Conservation (phyloP, 1,140 invertebrate genomes). For the Achatina immaculata region DNA sequence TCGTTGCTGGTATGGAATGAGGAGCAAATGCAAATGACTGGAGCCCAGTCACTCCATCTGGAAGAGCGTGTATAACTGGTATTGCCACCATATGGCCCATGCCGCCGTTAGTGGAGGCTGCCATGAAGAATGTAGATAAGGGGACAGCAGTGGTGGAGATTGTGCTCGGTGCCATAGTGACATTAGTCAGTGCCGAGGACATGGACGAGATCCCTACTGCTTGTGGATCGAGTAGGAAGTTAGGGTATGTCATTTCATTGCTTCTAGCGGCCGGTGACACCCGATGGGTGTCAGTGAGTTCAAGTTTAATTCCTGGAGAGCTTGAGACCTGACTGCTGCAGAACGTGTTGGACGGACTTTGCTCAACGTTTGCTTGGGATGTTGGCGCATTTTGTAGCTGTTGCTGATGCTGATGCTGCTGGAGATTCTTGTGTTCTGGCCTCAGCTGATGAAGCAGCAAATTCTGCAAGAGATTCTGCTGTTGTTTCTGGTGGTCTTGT, state of each 20-base stretch:
- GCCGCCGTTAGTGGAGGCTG: slow-evolving; percentile 10
- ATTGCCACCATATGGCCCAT: slow-evolving; percentile 36
- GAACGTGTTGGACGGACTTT: background rate
- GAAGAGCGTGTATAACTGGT: slow-evolving; percentile 37
- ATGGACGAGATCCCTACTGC: background rate
- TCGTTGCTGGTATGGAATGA: background rate
- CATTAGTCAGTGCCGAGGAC: background rate
- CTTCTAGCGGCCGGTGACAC: background rate
- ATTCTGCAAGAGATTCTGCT: background rate
- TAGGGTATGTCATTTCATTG: background rate
- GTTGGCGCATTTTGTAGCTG: background rate
- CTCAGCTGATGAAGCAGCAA: background rate
- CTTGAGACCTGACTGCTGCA: background rate
- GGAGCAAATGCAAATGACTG: slow-evolving; percentile 23
- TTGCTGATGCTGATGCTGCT: background rate
- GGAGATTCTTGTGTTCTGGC: background rate
- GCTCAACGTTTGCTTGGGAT: too few relatives aligned
- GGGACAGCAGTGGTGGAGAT: background rate
- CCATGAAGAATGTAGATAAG: slow-evolving; percentile 33
- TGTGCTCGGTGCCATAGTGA: background rate
- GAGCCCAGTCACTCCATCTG: slow-evolving; percentile 10
- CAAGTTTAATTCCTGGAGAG: background rate
- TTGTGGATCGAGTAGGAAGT: slow-evolving; percentile 22
- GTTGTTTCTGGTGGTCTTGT: background rate
- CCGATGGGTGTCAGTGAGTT: background rate